A percentile compares a stretch with the other conserved stretches of the same genome.
These are phyloP conservation scores for Zaprionus nigranus DNA, from an alignment of 1,140 invertebrate genomes.

Conservation along the genomic window DNA sequence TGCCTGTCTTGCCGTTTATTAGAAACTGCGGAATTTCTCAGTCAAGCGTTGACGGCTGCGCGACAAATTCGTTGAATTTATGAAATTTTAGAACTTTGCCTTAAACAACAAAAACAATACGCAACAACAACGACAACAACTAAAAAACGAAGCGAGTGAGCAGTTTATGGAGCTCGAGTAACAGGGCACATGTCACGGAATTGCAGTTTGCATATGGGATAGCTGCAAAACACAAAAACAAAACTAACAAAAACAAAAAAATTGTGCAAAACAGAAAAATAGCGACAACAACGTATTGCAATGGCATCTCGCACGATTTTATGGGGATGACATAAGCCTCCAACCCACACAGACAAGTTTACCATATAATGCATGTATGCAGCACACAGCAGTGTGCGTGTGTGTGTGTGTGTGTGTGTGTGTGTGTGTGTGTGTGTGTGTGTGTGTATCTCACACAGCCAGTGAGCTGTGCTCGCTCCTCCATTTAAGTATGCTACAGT, in stretches of 20 bases:
- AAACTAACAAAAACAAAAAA: not conserved
- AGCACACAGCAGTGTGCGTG: not conserved
- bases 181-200: conserved; percentile 56
- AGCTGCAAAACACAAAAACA: conserved; percentile 6
- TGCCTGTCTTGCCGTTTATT: conserved; percentile 59
- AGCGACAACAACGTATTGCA: conserved; percentile 13
- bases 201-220: conserved; percentile 54
- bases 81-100: conserved; percentile 72
- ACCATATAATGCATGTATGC: too few relatives aligned
- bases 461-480: not conserved
- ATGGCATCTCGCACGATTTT: conserved; percentile 35
- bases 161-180: conserved; percentile 50
- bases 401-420: too few relatives aligned
- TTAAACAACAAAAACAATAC: conserved; percentile 18
- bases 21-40: conserved; percentile 59
- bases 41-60: conserved; percentile 41
- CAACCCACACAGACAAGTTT: not conserved
- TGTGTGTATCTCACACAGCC: too few relatives aligned
- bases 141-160: conserved; percentile 3
- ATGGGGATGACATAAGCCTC: conserved; percentile 30
- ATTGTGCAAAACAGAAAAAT: conserved; percentile 8
- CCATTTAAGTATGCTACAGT: conserved; percentile 17
- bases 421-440: too few relatives aligned
- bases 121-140: conserved; percentile 4
- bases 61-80: conserved; percentile 79